phyloP scores from a whole-genome alignment of 2,797 vertebrate species.

The Xenopus petersii region DNA sequence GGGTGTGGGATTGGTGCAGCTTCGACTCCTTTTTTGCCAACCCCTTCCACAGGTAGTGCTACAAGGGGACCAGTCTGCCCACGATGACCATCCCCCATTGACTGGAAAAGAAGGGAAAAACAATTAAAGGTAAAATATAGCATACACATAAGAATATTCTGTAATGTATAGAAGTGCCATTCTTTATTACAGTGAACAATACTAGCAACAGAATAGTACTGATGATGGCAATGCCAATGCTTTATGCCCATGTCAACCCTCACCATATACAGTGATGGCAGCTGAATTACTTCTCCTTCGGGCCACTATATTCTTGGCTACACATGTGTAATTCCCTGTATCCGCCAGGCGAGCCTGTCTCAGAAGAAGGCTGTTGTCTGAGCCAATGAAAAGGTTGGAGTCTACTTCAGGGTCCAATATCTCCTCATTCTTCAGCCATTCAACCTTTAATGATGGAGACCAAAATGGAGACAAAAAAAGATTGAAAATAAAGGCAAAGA shows the following conservation, averaged over 20 bases:
- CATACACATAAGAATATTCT: background rate
- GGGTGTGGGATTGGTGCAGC: conserved; percentile 97
- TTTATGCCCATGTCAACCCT: conserved; percentile 43
- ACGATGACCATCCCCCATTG: conserved; percentile 98
- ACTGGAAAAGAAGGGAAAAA: conserved; percentile 66
- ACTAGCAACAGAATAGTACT: background rate
- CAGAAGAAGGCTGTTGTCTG: conserved; percentile 93
- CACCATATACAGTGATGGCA: conserved; percentile 89
- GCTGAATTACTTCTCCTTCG: conserved; percentile 88
- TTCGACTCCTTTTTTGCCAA: conserved; percentile 98
- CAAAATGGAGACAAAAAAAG: background rate
- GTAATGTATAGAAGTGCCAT: background rate
- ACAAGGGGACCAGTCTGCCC: conserved; percentile 97
- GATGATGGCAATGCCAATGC: background rate
- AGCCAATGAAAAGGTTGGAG: conserved; percentile 87
- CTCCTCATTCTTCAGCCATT: conserved; percentile 95
- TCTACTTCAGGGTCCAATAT: conserved; percentile 86
- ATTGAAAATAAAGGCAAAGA: background rate
- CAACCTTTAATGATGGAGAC: conserved; percentile 70
- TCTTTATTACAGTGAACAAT: background rate
- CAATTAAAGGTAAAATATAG: background rate
- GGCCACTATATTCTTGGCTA: conserved; percentile 97
- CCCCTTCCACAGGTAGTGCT: conserved; percentile 94
- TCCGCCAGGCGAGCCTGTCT: conserved; percentile 90
- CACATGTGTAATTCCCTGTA: conserved; percentile 97